phyloP scores from a whole-genome alignment of 2,113 vertebrate genomes.

The Anser brachyrhynchus region DNA sequence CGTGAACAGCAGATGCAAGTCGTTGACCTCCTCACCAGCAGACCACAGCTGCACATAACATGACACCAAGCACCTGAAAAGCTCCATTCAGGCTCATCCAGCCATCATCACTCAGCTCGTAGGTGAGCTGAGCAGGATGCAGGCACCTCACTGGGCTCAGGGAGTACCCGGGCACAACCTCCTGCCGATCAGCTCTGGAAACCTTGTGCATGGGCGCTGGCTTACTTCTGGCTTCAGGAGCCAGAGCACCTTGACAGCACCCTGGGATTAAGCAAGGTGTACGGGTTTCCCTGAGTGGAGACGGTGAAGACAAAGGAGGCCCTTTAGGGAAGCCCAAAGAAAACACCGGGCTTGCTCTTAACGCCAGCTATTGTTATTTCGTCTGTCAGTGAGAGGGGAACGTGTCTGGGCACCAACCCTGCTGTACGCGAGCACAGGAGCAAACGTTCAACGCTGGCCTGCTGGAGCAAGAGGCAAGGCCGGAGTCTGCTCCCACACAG shows the following conservation, averaged over 20 bases:
- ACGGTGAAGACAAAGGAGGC: not conserved
- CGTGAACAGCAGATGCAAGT: accelerated
- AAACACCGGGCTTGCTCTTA: not conserved
- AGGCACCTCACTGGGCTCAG: too few species aligned
- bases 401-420: conserved; percentile 23
- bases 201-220: not conserved
- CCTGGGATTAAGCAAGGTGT: not conserved
- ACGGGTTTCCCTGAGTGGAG: not conserved
- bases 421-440: not conserved
- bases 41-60: not conserved
- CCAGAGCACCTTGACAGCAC: not conserved
- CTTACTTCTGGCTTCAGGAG: not conserved
- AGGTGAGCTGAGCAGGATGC: not conserved
- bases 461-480: not conserved
- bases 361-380: conserved; percentile 42
- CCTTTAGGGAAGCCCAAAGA: conserved; percentile 11
- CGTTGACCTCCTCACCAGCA: accelerated
- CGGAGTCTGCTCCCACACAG: not conserved
- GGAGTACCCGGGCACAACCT: not conserved
- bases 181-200: not conserved
- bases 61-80: not conserved
- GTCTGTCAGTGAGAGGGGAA: conserved; percentile 28
- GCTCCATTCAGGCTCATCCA: not conserved
- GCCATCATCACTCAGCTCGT: not conserved
- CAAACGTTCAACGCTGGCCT: not conserved